Evolutionary conservation across 2,888 invertebrate genomes (phyloP), one percentile per base, ranked within the genome.

Genomic region (Ennomos fuscantarius): DNA sequence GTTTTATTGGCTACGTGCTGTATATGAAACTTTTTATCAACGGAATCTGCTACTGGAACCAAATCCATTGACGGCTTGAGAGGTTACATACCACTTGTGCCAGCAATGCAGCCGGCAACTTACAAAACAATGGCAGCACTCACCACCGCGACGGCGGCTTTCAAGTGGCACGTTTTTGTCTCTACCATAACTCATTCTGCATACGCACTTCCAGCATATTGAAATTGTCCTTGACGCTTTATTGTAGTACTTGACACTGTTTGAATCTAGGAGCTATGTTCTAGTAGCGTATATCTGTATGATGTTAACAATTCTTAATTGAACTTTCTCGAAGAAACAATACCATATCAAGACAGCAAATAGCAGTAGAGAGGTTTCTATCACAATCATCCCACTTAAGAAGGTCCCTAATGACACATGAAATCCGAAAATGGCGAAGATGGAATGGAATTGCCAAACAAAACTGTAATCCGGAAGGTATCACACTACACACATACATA

Each of bases 361-460:
- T 55, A n/a, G 49, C 43, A 48, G 42, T 41, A 42, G 15, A 48
- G 9, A 58, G 63, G 55, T 47, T 55, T 12, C 62, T 64, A 62
- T 63, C 55, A 51, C 58, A 68, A 75, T 69, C 68, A 65, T 66
- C 70, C 44, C 68, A 72, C 70, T 65, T 69, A 72, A 69, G 65
- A 65, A 71, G 69, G 65, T 62, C 73, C 68, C 72, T 78, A 78
- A 78, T 76, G 78, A 74, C 67, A 73, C 74, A 73, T 73, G 69
- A 76, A 78, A 76, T 69, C 70, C 71, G 65, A 69, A 74, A 77
- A 71, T 73, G 75, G 75, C 72, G 72, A 72, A 74, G 76, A 76
- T 69, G 73, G 75, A 77, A 76, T 73, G 69, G 68, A 70, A 73
- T 73, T 74, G 60, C 74, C 74, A 71, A 79, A 81, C 76, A 79